phyloP scores from a whole-genome alignment of 2,113 vertebrate genomes.

The Sula dactylatra region DNA sequence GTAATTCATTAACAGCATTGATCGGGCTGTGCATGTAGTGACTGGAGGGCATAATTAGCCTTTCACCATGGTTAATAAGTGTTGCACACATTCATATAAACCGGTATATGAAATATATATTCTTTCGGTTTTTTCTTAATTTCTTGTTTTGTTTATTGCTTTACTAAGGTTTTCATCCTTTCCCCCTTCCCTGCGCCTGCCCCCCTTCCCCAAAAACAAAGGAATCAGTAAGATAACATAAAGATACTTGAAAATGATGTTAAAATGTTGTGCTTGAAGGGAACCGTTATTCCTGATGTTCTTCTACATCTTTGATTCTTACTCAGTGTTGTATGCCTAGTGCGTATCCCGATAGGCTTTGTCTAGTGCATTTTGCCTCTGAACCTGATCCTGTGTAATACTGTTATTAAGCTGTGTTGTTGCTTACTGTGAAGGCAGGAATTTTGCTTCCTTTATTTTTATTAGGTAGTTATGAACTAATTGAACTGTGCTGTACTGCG shows the following conservation, averaged over 20 bases:
- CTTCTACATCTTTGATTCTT: constrained; percentile 71
- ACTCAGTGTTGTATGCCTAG: constrained; percentile 71
- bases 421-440: constrained; percentile 78
- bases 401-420: constrained; percentile 77
- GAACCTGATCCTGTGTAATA: constrained; percentile 76
- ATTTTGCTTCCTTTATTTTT: constrained; percentile 73
- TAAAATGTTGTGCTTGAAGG: constrained; percentile 70
- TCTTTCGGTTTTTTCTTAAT: constrained; percentile 70
- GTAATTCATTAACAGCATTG: constrained; percentile 75
- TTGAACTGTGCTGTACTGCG: constrained; percentile 69
- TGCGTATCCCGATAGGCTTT: constrained; percentile 70
- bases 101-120: constrained; percentile 68
- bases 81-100: constrained; percentile 74
- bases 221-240: constrained; percentile 45
- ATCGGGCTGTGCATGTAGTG: constrained; percentile 81
- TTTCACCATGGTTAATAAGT: constrained; percentile 75
- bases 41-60: constrained; percentile 71
- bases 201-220: constrained; percentile 26
- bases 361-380: constrained; percentile 74
- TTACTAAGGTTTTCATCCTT: constrained; percentile 66
- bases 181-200: constrained; percentile 36
- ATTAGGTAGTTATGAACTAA: constrained; percentile 66
- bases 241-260: constrained; percentile 73
- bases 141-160: constrained; percentile 68
- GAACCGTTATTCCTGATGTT: constrained; percentile 64